A percentile compares a stretch with the other conserved stretches of the same genome.
Evolutionary conservation across 23 tunicate genomes (phyloP).

Genomic region (Corella eumyota): DNA sequence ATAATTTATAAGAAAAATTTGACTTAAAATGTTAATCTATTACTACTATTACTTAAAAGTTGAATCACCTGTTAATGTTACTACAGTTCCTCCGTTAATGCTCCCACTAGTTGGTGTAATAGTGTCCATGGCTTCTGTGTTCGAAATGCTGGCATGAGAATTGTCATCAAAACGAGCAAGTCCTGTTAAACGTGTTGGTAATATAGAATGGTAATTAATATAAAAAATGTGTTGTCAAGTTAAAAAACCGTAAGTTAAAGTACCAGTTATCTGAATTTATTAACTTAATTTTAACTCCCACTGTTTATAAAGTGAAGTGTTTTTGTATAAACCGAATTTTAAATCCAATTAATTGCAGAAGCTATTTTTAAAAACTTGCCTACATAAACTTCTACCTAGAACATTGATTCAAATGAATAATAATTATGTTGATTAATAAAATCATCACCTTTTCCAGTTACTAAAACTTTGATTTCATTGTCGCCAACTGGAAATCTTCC

Average conservation of each 20-base stretch:
- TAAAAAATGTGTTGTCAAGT: not conserved
- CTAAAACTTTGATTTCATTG: conserved; percentile 4
- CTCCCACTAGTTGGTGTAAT: conserved; percentile 42
- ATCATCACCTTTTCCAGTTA: conserved; percentile 33
- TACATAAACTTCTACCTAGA: too few species aligned
- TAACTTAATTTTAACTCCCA: too few species aligned
- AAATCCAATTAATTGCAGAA: too few species aligned
- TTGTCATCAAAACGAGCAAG: not conserved
- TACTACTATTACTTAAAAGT: not conserved
- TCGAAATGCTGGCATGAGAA: conserved; percentile 2
- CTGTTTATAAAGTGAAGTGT: too few species aligned
- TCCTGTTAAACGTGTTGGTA: conserved; percentile 1
- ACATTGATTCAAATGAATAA: too few species aligned
- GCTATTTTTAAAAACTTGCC: too few species aligned
- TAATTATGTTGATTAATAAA: too few species aligned
- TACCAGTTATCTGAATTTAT: not conserved
- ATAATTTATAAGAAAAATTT: too few species aligned
- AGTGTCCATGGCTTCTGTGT: conserved; percentile 7
- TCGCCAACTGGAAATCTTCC: conserved; percentile 15
- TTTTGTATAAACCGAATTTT: too few species aligned
- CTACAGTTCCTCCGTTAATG: conserved; percentile 45
- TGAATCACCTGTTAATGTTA: conserved; percentile 44
- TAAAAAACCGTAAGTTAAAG: not conserved
- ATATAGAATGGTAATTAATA: too few species aligned
- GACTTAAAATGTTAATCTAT: too few species aligned